Evolutionary conservation across 2,797 vertebrate species (phyloP).

Genomic region (Lates japonicus): DNA sequence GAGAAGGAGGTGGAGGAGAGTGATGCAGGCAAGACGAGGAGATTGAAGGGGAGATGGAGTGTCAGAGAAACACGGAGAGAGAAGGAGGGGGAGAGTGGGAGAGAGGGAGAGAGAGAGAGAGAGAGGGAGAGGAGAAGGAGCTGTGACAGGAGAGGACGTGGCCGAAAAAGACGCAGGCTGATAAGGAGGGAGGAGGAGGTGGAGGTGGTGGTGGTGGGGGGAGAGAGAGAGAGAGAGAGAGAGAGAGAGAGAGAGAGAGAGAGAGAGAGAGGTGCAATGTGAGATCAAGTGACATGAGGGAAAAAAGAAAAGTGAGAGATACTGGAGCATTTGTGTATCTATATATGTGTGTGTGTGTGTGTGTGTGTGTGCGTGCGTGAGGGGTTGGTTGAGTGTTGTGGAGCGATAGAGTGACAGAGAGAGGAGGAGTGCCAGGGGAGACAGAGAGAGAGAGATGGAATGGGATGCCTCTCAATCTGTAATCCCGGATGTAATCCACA

Average conservation of each 20-base stretch:
- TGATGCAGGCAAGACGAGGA: slow-evolving; percentile 40
- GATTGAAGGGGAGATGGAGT: slow-evolving; percentile 65
- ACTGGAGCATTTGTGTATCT: slow-evolving; percentile 26
- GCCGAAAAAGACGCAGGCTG: slow-evolving; percentile 57
- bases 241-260: neutral
- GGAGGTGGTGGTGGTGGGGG: slow-evolving; percentile 32
- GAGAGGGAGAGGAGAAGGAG: slow-evolving; percentile 51
- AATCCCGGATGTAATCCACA: slow-evolving; percentile 88
- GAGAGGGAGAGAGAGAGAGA: slow-evolving; percentile 5
- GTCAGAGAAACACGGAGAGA: slow-evolving; percentile 31
- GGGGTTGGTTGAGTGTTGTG: slow-evolving; percentile 25
- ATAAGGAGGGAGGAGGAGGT: slow-evolving; percentile 50
- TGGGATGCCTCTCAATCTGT: slow-evolving; percentile 83
- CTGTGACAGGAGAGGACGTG: slow-evolving; percentile 63
- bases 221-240: neutral
- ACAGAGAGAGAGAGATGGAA: slow-evolving; percentile 69
- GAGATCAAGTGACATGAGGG: slow-evolving; percentile 73
- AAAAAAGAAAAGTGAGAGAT: slow-evolving; percentile 52
- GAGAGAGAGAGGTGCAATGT: slow-evolving; percentile 33
- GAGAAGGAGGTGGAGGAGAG: slow-evolving; percentile 44
- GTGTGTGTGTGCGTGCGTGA: slow-evolving; percentile 5
- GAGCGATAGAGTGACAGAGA: slow-evolving; percentile 66
- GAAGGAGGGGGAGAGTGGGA: slow-evolving; percentile 23
- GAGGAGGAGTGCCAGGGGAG: slow-evolving; percentile 65
- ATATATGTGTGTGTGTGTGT: slow-evolving; percentile 24